Evolutionary conservation across 2,797 vertebrate species (phyloP), one percentile per base, ranked within the genome.

Genomic region (Silurus aristotelis): DNA sequence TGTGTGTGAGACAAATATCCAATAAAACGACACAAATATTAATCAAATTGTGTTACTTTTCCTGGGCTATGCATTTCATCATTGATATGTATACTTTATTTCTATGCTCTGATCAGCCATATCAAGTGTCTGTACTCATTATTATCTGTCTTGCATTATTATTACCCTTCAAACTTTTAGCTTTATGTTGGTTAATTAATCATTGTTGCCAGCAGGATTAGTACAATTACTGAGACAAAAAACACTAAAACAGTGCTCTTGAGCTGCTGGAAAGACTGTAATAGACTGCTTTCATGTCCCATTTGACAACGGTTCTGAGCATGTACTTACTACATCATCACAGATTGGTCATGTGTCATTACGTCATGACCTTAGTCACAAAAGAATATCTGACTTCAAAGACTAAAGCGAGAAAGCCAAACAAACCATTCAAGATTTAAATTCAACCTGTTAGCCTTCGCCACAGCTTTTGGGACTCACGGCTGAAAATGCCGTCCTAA

Each of bases 61-160:
- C 25, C 60, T 64, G 22, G 20, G 77, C 8, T 64, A 64, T 64
- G 77, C 22, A 25, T 19, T 17, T 64, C 55, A 60, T 77, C 60
- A 77, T 22, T 60, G 14, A 76, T 56, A 27, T 75, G 75, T 27
- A 60, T 25, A 60, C 27, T 22, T 77, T 58, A 79, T 46, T 80
- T 64, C 20, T 20, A 63, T 46, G 38, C 43, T 64, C 61, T 66
- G 61, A 66, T 66, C 43, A 80, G 78, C 13, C 60, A 46, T 25
- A n/a, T 63, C 60, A 63, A 63, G 61, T 27, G 60, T 64, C 60
- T 48, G 61, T 80, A 52, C 27, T 66, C 43, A 61, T 79, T 79
- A 79, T 64, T 46, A 20, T 79, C 20, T 43, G 38, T 27, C 8
- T 66, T 80, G 22, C 20, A 38, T 73, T 52, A 80, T 46, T 9